phyloP scores from a whole-genome alignment of 2,888 invertebrate genomes.

The Habrosyne pyritoides region DNA sequence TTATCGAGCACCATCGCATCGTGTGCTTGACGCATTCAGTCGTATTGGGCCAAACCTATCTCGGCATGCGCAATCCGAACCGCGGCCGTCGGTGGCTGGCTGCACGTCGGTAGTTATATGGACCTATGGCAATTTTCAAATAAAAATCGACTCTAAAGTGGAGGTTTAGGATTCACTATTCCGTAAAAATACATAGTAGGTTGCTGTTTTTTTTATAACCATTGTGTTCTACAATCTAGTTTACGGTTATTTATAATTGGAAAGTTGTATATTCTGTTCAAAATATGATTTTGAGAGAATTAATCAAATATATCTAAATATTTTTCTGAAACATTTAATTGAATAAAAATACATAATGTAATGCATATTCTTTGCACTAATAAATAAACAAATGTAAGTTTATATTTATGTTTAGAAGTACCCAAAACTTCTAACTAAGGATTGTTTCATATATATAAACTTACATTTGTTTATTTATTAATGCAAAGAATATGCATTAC shows the following conservation, averaged over 20 bases:
- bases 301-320: too few relatives aligned
- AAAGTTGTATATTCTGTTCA: background rate
- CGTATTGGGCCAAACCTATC: slow-evolving; percentile 37
- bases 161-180: background rate
- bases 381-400: too few relatives aligned
- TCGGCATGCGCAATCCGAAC: slow-evolving; percentile 62
- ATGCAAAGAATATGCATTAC: too few relatives aligned
- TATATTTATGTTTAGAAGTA: too few relatives aligned
- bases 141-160: slow-evolving; percentile 25
- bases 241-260: background rate
- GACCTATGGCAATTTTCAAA: slow-evolving; percentile 32
- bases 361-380: too few relatives aligned
- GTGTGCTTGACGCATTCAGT: slow-evolving; percentile 65
- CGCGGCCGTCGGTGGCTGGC: slow-evolving; percentile 21
- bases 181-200: background rate
- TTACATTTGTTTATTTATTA: too few relatives aligned
- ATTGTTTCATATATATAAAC: too few relatives aligned
- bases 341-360: too few relatives aligned
- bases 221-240: background rate
- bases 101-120: slow-evolving; percentile 31
- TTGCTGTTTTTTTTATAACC: background rate
- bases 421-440: too few relatives aligned
- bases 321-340: too few relatives aligned
- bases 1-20: slow-evolving; percentile 47
- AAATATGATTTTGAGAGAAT: too few relatives aligned